Conservation (phyloP, 2,113 vertebrate species). For the Engraulis encrasicolus region DNA sequence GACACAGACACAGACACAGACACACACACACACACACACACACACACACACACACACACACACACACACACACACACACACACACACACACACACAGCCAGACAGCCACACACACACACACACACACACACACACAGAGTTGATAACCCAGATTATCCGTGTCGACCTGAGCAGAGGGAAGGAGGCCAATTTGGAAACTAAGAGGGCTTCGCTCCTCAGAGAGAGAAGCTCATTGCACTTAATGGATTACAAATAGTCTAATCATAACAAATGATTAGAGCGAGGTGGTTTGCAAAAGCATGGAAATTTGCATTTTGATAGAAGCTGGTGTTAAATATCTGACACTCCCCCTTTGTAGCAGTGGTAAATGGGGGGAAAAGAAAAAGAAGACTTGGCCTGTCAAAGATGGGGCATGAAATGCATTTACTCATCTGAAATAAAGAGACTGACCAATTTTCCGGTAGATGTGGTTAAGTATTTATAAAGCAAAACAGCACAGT, state of each 20-base stretch:
- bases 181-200: constrained; percentile 18
- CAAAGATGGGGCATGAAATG: constrained; percentile 12
- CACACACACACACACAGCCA: background rate
- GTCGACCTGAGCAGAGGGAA: background rate
- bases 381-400: background rate
- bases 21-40: background rate
- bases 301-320: constrained; percentile 20
- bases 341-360: background rate
- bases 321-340: background rate
- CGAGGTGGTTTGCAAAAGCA: background rate
- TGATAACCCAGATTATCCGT: constrained; percentile 9
- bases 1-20: too few species aligned
- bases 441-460: background rate
- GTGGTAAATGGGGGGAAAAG: too few species aligned
- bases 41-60: background rate
- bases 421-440: constrained; percentile 13
- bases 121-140: background rate
- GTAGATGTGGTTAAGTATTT: constrained; percentile 18
- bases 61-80: background rate
- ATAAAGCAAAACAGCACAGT: background rate
- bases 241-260: constrained; percentile 20
- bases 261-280: constrained; percentile 19
- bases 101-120: background rate
- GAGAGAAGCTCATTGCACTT: constrained; percentile 6
- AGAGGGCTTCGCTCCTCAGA: background rate